These are phyloP conservation scores for Melanotaenia duboulayi DNA, from an alignment of 2,113 vertebrate genomes.

Conservation along the genomic window DNA sequence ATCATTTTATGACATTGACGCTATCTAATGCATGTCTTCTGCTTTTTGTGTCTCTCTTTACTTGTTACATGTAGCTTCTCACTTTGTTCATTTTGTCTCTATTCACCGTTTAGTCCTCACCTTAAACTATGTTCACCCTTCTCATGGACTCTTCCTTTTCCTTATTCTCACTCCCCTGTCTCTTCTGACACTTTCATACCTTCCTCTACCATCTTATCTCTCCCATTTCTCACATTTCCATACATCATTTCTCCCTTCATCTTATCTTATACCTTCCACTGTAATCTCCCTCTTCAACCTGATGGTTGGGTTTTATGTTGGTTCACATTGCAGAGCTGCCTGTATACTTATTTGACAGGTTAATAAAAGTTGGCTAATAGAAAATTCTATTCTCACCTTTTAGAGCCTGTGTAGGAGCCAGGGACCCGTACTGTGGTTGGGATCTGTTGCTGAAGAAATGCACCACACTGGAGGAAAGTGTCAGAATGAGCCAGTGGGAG, in stretches of 20 bases:
- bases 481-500: conserved; percentile 97
- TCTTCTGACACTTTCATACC: not conserved
- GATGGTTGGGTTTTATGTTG: conserved; percentile 33
- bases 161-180: not conserved
- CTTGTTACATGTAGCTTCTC: not conserved
- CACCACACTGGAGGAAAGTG: conserved; percentile 93
- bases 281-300: conserved; percentile 10
- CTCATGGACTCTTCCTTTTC: not conserved
- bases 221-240: conserved; percentile 24
- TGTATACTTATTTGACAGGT: conserved; percentile 31
- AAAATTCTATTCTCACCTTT: conserved; percentile 18
- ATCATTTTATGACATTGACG: conserved; percentile 31
- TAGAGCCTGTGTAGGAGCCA: conserved; percentile 92
- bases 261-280: conserved; percentile 32
- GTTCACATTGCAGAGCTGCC: conserved; percentile 10
- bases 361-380: conserved; percentile 39
- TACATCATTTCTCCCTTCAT: conserved; percentile 21
- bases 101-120: not conserved
- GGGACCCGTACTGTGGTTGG: conserved; percentile 98
- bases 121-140: not conserved
- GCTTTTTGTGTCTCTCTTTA: not conserved
- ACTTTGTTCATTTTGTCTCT: not conserved
- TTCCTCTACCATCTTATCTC: conserved; percentile 36
- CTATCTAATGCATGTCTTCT: conserved; percentile 3
- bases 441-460: conserved; percentile 93